Percentiles rank a stretch among this genome's conserved stretches.
Conservation (phyloP, 2,797 vertebrate genomes). For the Lithobates pipiens region DNA sequence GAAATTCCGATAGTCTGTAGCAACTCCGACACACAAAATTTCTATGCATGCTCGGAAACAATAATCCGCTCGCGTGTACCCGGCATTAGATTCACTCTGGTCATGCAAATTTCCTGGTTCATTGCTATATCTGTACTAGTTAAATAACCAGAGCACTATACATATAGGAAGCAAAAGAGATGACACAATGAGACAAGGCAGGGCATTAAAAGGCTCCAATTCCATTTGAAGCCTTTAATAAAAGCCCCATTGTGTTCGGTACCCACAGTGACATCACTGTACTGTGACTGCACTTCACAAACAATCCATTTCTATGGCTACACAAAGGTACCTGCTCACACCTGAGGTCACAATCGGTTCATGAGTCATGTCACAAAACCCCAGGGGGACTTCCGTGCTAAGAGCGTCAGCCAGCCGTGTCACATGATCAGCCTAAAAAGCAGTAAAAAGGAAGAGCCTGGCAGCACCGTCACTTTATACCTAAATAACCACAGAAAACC, state of each 20-base stretch:
- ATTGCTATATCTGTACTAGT: background rate
- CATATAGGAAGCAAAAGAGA: background rate
- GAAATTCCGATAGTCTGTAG: no score
- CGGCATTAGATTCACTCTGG: background rate
- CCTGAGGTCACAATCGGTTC: background rate
- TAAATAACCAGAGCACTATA: background rate
- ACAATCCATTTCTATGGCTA: constrained; percentile 36
- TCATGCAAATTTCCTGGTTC: background rate
- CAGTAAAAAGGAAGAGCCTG: background rate
- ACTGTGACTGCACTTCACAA: constrained; percentile 27
- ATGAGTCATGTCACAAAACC: constrained; percentile 20
- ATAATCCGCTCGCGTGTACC: no score
- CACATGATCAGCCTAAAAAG: background rate
- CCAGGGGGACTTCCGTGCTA: constrained; percentile 1
- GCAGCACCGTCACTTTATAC: no score
- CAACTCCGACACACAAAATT: no score
- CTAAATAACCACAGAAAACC: no score
- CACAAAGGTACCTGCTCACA: constrained; percentile 14
- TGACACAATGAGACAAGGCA: constrained; percentile 29
- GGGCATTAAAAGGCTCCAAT: constrained; percentile 6
- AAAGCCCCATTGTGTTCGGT: constrained; percentile 33
- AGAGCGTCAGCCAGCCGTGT: background rate
- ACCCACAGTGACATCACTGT: constrained; percentile 18
- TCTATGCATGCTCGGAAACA: no score
- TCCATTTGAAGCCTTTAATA: constrained; percentile 5